Evolutionary conservation across 2,113 vertebrate species (phyloP).

Genomic region (Theropithecus gelada): DNA sequence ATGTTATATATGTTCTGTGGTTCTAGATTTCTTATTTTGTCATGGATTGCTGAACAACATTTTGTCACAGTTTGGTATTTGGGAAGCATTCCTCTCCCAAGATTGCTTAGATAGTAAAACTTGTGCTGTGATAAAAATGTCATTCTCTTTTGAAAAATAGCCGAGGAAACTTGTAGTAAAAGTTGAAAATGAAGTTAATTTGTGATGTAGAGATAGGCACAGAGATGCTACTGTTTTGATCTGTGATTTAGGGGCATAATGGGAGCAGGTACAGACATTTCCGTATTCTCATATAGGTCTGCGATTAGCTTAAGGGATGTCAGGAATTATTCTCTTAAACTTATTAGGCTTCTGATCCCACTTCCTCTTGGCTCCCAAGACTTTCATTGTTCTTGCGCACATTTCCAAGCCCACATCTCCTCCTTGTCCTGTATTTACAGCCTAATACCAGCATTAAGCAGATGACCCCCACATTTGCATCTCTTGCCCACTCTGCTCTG

Average conservation of each 20-base stretch:
- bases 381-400: not conserved
- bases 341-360: not conserved
- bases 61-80: constrained; percentile 18
- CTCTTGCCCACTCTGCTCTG: not conserved
- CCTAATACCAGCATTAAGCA: not conserved
- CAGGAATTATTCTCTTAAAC: not conserved
- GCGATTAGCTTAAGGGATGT: not conserved
- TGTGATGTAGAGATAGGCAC: not conserved
- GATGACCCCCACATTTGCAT: not conserved
- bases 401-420: not conserved
- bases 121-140: constrained; percentile 26
- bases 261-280: not conserved
- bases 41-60: not conserved
- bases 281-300: not conserved
- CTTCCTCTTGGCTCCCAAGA: not conserved
- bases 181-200: constrained; percentile 29
- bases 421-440: not conserved
- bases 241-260: not conserved
- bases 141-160: constrained; percentile 28
- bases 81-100: not conserved
- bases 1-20: not conserved
- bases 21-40: constrained; percentile 24
- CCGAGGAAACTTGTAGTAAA: not conserved
- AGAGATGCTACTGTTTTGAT: not conserved
- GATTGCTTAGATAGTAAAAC: constrained; percentile 1